Evolutionary conservation across 2,113 vertebrate genomes (phyloP).

Genomic region (Hemibagrus wyckioides): DNA sequence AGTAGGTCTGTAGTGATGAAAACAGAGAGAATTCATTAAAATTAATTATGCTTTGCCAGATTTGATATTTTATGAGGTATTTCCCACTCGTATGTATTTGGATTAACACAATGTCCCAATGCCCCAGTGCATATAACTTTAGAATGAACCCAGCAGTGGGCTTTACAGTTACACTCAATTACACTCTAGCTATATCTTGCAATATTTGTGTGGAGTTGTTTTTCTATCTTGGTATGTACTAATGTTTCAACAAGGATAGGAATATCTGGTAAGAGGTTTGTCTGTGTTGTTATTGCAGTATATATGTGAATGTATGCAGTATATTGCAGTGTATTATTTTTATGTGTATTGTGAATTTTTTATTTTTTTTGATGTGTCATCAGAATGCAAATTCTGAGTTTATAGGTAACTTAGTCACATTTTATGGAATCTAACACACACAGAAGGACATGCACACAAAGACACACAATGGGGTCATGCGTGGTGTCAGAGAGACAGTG

Average conservation of each 20-base stretch:
- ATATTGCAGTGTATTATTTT: background rate
- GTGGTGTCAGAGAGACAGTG: slow-evolving; percentile 10
- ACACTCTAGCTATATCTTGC: background rate
- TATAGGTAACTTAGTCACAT: background rate
- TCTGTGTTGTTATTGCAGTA: background rate
- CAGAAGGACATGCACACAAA: slow-evolving; percentile 3
- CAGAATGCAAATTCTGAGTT: background rate
- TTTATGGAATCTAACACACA: slow-evolving; percentile 18
- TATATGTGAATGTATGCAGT: background rate
- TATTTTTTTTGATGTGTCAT: background rate
- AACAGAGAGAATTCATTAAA: background rate
- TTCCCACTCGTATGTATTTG: background rate
- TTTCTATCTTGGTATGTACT: background rate
- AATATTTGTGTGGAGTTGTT: background rate
- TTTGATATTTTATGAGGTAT: background rate
- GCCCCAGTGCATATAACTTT: background rate
- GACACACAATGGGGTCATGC: background rate
- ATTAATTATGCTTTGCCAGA: background rate
- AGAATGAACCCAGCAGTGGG: background rate
- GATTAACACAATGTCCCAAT: background rate
- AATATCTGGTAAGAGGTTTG: background rate
- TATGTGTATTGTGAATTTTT: background rate
- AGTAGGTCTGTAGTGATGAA: background rate
- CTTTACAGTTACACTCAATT: background rate
- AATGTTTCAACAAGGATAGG: background rate